phyloP scores from a whole-genome alignment of 2,888 invertebrate genomes.

The Caenorhabditis sp. region DNA sequence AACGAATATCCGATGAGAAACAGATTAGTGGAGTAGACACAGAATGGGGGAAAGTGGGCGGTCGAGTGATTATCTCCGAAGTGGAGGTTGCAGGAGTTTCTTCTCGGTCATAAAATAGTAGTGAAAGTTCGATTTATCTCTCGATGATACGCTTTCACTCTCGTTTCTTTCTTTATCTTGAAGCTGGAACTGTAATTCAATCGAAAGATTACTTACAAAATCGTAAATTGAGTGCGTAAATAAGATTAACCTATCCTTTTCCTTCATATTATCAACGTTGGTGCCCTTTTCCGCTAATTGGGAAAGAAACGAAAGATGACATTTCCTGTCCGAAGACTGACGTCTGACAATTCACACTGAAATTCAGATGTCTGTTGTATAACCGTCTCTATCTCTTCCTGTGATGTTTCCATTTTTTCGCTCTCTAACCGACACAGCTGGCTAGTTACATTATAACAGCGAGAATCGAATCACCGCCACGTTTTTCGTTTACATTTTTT shows the following conservation, averaged over 20 bases:
- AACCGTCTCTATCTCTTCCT: slow-evolving; percentile 12
- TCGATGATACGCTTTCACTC: slow-evolving; percentile 32
- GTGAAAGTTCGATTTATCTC: slow-evolving; percentile 41
- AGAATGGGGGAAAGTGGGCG: slow-evolving; percentile 40
- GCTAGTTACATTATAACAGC: slow-evolving; percentile 38
- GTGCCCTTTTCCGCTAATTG: background rate
- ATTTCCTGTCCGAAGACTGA: slow-evolving; percentile 3
- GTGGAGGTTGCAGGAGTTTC: slow-evolving; percentile 29
- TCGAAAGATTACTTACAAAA: background rate
- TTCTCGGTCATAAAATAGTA: slow-evolving; percentile 14
- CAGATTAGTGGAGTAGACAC: slow-evolving; percentile 25
- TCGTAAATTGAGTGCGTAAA: too few relatives aligned
- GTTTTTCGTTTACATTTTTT: slow-evolving; percentile 10
- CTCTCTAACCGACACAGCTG: slow-evolving; percentile 28
- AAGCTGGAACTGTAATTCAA: slow-evolving; percentile 6
- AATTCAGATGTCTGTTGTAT: slow-evolving; percentile 12
- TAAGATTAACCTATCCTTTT: too few relatives aligned
- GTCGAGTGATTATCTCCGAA: slow-evolving; percentile 35
- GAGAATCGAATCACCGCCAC: slow-evolving; percentile 27
- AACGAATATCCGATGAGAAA: slow-evolving; percentile 7
- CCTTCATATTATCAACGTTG: too few relatives aligned
- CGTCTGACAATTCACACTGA: slow-evolving; percentile 24
- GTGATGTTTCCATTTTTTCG: background rate
- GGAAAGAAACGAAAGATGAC: slow-evolving; percentile 13
- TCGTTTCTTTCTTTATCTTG: background rate